phyloP scores from a whole-genome alignment of 2,113 vertebrate genomes.

The Mesitornis unicolor region DNA sequence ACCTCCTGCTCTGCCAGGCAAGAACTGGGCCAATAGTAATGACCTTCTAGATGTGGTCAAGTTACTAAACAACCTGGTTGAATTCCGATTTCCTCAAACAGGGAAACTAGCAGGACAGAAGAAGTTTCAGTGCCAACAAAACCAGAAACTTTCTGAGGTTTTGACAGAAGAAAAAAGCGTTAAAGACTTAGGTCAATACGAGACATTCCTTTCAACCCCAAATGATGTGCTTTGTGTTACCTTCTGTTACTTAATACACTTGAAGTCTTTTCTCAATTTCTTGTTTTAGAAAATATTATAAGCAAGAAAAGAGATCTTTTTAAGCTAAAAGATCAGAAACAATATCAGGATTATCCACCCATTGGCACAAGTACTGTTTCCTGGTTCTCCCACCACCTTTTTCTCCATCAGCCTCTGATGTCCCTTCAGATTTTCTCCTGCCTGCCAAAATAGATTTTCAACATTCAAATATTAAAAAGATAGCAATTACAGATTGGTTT shows the following conservation, averaged over 20 bases:
- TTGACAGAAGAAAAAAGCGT: not conserved
- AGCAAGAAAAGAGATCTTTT: not conserved
- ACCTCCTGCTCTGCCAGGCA: not conserved
- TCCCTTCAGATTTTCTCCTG: not conserved
- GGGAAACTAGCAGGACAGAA: not conserved
- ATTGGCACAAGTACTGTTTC: not conserved
- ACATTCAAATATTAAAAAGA: not conserved
- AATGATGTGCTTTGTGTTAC: not conserved
- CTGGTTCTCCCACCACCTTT: not conserved
- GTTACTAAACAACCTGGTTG: not conserved
- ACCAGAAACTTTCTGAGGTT: not conserved
- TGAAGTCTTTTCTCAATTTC: not conserved
- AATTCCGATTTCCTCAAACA: not conserved
- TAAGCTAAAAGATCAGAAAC: not conserved
- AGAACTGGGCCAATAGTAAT: not conserved
- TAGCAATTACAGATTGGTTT: not conserved
- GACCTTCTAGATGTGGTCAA: not conserved
- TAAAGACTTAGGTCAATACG: not conserved
- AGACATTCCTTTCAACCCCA: not conserved
- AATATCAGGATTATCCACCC: not conserved
- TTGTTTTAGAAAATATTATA: not conserved
- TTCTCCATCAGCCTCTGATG: not conserved
- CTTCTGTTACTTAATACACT: not conserved
- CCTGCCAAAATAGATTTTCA: not conserved
- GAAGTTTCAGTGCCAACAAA: not conserved